Percentiles rank a stretch among this genome's conserved stretches.
Conservation (phyloP, 2,888 invertebrate species). For the Vanessa cardui region DNA sequence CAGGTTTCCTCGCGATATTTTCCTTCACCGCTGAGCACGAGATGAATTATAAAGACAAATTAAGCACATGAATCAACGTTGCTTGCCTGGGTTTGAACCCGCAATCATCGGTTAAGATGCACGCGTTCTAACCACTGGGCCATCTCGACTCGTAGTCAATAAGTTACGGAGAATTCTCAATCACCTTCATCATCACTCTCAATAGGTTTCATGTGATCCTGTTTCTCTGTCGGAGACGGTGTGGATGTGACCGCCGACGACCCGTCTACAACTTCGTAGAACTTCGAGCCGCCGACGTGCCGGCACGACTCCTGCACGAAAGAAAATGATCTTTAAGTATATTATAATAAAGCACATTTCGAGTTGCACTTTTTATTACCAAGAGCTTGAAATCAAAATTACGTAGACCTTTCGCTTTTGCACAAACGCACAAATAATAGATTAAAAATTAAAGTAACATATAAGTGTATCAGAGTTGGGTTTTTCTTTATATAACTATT, state of each 20-base stretch:
- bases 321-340: not conserved
- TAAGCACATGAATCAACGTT: no score
- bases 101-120: no score
- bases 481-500: no score
- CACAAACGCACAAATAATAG: no score
- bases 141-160: not conserved
- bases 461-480: no score
- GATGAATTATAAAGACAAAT: no score
- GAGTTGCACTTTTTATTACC: not conserved
- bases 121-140: no score
- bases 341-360: not conserved
- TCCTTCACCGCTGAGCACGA: no score
- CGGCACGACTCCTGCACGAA: slow-evolving; percentile 70
- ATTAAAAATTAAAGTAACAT: no score
- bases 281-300: slow-evolving; percentile 78
- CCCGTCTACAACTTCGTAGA: slow-evolving; percentile 74
- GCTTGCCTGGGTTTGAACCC: no score
- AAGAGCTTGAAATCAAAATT: not conserved
- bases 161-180: not conserved
- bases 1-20: no score
- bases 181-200: slow-evolving; percentile 89
- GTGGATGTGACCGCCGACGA: slow-evolving; percentile 59
- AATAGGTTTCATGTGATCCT: slow-evolving; percentile 90
- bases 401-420: no score
- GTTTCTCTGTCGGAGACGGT: slow-evolving; percentile 85